Evolutionary conservation across 2,888 invertebrate genomes (phyloP).

Genomic region (Horisme vitalbata): DNA sequence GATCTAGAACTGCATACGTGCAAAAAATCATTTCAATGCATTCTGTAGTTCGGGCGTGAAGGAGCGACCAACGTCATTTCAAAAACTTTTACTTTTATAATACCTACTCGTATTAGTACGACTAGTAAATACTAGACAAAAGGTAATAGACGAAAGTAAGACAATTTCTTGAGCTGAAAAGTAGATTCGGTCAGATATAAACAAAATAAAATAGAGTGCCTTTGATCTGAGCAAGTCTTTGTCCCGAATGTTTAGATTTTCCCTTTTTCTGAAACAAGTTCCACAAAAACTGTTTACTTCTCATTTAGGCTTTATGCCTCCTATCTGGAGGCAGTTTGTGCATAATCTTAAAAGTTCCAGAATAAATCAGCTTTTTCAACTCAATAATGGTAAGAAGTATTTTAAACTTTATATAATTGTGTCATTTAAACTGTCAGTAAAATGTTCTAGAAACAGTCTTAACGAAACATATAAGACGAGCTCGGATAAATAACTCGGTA

Average conservation of each 20-base stretch:
- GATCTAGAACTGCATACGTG: no score
- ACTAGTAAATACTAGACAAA: no score
- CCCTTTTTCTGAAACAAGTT: slow-evolving; percentile 5
- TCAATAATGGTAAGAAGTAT: slow-evolving; percentile 24
- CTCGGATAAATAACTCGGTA: no score
- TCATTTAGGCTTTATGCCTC: slow-evolving; percentile 39
- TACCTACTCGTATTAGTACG: no score
- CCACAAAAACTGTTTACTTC: slow-evolving; percentile 44
- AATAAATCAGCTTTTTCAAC: slow-evolving; percentile 27
- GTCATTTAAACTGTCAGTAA: slow-evolving; percentile 25
- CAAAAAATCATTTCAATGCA: no score
- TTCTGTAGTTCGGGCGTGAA: no score
- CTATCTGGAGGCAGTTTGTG: slow-evolving; percentile 33
- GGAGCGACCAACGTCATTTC: no score
- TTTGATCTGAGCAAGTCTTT: slow-evolving; percentile 8
- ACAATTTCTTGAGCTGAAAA: no score
- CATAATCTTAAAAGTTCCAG: slow-evolving; percentile 25
- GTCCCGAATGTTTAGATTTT: slow-evolving; percentile 6
- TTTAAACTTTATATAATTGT: slow-evolving; percentile 26
- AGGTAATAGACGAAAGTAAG: no score
- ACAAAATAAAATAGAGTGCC: slow-evolving; percentile 4
- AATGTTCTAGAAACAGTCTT: slow-evolving; percentile 26
- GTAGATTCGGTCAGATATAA: background rate
- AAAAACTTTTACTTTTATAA: no score
- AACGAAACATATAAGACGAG: slow-evolving; percentile 16